phyloP scores from a whole-genome alignment of 2,113 vertebrate species.

The Poecile atricapillus region DNA sequence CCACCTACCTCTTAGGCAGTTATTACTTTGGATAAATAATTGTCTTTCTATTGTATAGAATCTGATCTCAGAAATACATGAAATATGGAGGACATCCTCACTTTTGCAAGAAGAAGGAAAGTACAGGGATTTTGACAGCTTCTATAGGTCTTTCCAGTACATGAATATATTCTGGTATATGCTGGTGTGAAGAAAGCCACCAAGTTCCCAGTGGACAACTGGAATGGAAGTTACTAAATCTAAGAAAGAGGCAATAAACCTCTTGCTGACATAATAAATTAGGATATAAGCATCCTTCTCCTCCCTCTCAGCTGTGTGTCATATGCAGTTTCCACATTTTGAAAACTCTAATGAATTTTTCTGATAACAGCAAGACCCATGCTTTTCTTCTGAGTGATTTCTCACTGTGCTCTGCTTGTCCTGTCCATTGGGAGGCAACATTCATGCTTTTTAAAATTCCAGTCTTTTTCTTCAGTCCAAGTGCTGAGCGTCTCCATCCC shows the following conservation, averaged over 20 bases:
- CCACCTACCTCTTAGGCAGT: neutral
- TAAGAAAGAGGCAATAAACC: neutral
- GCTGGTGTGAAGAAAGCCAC: neutral
- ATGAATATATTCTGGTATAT: neutral
- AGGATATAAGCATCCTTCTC: neutral
- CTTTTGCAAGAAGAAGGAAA: neutral
- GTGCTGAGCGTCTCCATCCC: neutral
- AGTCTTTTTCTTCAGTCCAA: neutral
- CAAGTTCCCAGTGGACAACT: neutral
- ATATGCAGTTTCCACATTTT: neutral
- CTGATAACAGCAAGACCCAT: neutral
- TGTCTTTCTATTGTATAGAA: neutral
- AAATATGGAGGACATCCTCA: neutral
- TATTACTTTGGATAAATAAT: neutral
- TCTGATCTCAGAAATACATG: neutral
- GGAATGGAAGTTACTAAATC: neutral
- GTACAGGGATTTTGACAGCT: neutral
- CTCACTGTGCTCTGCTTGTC: neutral
- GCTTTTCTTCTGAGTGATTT: neutral
- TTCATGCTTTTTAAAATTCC: neutral
- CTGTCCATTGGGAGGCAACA: neutral
- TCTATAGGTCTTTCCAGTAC: neutral
- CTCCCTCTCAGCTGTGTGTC: neutral
- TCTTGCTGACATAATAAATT: neutral
- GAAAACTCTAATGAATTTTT: neutral